Percentiles rank a stretch among this genome's conserved stretches.
Conservation (phyloP, 2,888 invertebrate species). For the Melanophora roralis region DNA sequence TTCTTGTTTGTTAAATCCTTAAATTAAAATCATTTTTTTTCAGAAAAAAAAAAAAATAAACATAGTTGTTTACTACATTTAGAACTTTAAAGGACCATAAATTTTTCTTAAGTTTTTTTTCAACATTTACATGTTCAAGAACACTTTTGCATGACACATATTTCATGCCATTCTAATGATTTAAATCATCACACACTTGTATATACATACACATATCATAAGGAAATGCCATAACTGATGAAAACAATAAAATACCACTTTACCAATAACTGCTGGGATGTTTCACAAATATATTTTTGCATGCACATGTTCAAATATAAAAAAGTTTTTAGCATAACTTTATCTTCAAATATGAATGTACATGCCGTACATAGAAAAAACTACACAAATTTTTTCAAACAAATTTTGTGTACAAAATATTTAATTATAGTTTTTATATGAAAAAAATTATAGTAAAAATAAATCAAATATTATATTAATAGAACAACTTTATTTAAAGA, state of each 20-base stretch:
- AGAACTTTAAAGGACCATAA: neutral
- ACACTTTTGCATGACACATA: neutral
- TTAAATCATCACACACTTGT: neutral
- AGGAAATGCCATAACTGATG: neutral
- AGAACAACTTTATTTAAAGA: too few species aligned
- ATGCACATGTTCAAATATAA: slow-evolving; percentile 3
- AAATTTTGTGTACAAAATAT: too few species aligned
- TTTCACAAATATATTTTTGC: neutral
- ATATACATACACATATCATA: neutral
- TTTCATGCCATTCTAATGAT: neutral
- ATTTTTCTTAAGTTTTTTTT: neutral
- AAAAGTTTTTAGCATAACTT: too few species aligned
- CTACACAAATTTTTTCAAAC: too few species aligned
- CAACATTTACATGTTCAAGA: neutral
- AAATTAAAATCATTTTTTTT: neutral
- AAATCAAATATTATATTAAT: too few species aligned
- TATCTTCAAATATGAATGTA: too few species aligned
- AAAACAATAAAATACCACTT: slow-evolving; percentile 6
- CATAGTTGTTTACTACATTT: too few species aligned
- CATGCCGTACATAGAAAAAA: too few species aligned
- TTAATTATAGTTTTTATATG: too few species aligned
- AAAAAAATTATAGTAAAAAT: too few species aligned
- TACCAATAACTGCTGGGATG: neutral
- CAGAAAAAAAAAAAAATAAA: neutral
- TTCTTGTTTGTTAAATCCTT: neutral